Evolutionary conservation across 2,888 invertebrate species (phyloP), one percentile per base, ranked within the genome.

Genomic region (Syritta pipiens): DNA sequence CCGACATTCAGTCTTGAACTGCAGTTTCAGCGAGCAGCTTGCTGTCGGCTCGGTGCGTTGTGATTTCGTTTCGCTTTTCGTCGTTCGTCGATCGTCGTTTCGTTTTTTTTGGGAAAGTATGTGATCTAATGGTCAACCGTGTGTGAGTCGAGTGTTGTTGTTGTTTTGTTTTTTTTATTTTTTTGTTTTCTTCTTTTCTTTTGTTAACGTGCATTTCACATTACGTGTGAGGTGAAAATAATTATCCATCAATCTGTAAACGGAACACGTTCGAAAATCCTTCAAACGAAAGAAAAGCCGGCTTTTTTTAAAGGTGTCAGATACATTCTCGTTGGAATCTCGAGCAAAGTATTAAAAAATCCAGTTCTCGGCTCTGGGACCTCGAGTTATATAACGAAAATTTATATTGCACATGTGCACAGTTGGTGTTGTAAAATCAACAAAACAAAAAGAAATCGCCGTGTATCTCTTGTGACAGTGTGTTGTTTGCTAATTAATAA

Each of bases 61-160:
- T 1, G n/a, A 2, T 1, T 53, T 24, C n/a, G 4, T 40, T 26
- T 26, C 26, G 19, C 1, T 30, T 6, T 69, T 67, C 10, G 30
- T 67, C 37, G 10, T 63, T 10, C 22, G 10, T 46, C 19, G 10
- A 49, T 42, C 24, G 30, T 44, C 28, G 4, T 49, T n/a, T 22
- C n/a, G 32, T 53, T 17, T 24, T 5, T 60, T 55, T 72, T 40
- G 51, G 48, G 79, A 79, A 79, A 79, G 79, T 79, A 30, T 65
- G 35, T 67, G 67, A 67, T 49, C 67, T 28, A 67, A 65, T 55
- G 53, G 6, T 60, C 60, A 44, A 37, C 4, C 46, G 69, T 26
- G 24, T 32, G 22, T 55, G 42, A 32, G 6, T 12, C 28, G 53
- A 35, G 44, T 60, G 32, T 26, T 28, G 32, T 32, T 44, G 44